phyloP scores from a whole-genome alignment of 1,140 invertebrate species.

The Saccostrea glomerata region DNA sequence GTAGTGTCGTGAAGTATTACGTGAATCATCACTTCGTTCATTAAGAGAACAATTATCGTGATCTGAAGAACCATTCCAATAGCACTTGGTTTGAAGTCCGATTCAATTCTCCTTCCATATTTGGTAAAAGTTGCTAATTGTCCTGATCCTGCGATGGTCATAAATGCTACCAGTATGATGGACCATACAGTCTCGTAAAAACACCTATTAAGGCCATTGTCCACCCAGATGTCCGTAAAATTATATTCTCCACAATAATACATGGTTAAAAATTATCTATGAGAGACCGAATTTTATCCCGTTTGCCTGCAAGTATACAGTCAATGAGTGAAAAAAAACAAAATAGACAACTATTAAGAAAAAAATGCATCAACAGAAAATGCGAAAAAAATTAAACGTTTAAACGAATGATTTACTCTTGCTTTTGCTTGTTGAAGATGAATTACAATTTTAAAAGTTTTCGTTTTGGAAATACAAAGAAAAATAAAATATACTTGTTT shows the following conservation, averaged over 20 bases:
- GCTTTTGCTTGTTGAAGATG: too few relatives aligned
- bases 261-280: neutral
- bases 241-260: slow-evolving; percentile 49
- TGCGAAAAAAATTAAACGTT: too few relatives aligned
- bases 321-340: too few relatives aligned
- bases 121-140: slow-evolving; percentile 91
- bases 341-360: too few relatives aligned
- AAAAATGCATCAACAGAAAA: too few relatives aligned
- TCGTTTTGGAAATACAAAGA: too few relatives aligned
- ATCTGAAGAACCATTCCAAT: slow-evolving; percentile 85
- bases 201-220: slow-evolving; percentile 94
- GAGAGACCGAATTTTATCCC: too few relatives aligned
- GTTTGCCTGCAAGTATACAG: too few relatives aligned
- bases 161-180: slow-evolving; percentile 85
- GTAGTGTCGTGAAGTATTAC: slow-evolving; percentile 67
- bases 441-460: too few relatives aligned
- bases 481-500: too few relatives aligned
- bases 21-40: slow-evolving; percentile 62
- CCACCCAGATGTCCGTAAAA: slow-evolving; percentile 83
- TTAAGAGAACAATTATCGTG: slow-evolving; percentile 60
- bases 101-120: slow-evolving; percentile 87
- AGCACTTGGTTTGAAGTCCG: slow-evolving; percentile 81
- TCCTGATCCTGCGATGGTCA: slow-evolving; percentile 88
- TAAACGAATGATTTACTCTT: too few relatives aligned
- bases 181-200: slow-evolving; percentile 92